Base-by-base conservation (phyloP, 2,113 vertebrate species). In the Oceanites oceanicus region DNA sequence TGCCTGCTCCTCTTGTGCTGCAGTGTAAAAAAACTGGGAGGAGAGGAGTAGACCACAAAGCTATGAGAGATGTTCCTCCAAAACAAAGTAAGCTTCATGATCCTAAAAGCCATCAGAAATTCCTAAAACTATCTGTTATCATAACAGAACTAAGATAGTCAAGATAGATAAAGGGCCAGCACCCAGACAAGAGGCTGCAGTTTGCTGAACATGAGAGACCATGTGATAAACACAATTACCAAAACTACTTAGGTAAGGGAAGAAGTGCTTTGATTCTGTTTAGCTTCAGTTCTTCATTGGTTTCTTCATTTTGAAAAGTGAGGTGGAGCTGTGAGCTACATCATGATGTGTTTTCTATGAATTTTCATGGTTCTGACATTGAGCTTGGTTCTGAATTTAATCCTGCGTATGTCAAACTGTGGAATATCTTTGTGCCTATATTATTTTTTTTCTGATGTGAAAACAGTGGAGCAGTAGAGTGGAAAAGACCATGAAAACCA, bases 1-100 rank as follows among this genome's bases (percentile, higher is more conserved):
- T 96, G 97, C 91, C 97, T 36, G 16, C 72, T 88, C 34, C 88
- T 79, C 75, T 25, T 14, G 50, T 29, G 94, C 92, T 81, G 95
- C 83, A 40, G 15, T 6, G 76, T 14, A 42, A 25, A 34, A 92
- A 32, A 50, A 6, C n/a, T 40, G 44, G 4, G 10, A 70, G 81
- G 27, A 73, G 58, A 40, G 67, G 25, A 56, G 42, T 30, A 67
- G 70, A 66, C 61, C 85, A 83, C 44, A 40, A 68, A 88, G 67
- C 81, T 91, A 22, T 1, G 53, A 58, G 45, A 9, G 50, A 65
- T 5, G 1, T 75, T 70, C 9, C 36, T 70, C 67, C 40, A 71
- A 79, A 74, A n/a, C 30, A 42, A 13, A 38, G 83, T 52, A 9
- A 42, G 29, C 40, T 32, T 7, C 10, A 3, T 7, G 18, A 70